These are phyloP conservation scores for Mastomys coucha DNA, from an alignment of 2,113 vertebrate genomes.

Conservation along the genomic window DNA sequence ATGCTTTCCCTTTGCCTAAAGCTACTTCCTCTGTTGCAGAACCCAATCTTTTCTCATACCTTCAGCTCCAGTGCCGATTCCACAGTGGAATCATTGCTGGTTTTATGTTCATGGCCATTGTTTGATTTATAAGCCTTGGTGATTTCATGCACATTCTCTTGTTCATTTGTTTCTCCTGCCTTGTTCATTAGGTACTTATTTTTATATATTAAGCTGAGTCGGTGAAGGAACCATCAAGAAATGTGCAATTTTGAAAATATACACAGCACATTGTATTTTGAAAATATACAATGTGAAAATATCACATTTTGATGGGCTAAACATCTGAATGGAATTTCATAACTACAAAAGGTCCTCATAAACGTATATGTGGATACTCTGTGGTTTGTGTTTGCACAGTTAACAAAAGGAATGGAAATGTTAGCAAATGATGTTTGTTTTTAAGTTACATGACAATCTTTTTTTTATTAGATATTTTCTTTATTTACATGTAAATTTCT, in stretches of 20 bases:
- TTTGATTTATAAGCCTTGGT: background rate
- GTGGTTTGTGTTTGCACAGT: background rate
- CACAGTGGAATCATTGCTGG: background rate
- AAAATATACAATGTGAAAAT: too few species aligned
- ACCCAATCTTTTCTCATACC: background rate
- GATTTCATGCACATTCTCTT: background rate
- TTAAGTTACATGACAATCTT: background rate
- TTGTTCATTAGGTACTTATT: background rate
- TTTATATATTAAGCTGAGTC: background rate
- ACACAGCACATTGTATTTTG: too few species aligned
- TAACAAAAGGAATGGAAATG: constrained; percentile 4
- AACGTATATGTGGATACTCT: background rate
- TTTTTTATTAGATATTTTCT: too few species aligned
- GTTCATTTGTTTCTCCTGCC: constrained; percentile 8
- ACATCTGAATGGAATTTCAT: background rate
- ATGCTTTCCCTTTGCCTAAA: background rate
- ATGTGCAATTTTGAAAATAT: constrained; percentile 27
- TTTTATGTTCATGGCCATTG: background rate
- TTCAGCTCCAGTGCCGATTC: background rate
- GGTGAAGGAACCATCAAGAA: background rate
- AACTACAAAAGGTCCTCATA: background rate
- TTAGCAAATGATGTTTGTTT: constrained; percentile 33
- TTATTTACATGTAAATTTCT: too few species aligned
- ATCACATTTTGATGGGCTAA: background rate
- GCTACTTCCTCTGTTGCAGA: background rate